Evolutionary conservation across 2,888 invertebrate genomes (phyloP).

Genomic region (Oithona nana): DNA sequence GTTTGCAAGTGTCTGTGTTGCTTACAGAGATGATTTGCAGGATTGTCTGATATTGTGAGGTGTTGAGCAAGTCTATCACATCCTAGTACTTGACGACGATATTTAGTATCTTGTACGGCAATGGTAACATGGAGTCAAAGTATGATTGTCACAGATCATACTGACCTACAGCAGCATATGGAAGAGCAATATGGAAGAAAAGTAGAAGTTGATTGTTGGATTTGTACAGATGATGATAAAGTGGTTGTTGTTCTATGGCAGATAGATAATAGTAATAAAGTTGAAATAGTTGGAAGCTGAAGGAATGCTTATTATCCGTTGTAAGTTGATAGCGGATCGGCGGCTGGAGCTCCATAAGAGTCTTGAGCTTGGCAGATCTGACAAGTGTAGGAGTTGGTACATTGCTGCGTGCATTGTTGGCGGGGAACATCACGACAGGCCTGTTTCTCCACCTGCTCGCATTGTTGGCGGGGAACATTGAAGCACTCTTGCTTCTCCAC

Average conservation of each 20-base stretch:
- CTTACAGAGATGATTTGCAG: too few species aligned
- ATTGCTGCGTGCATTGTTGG: slow-evolving; percentile 12
- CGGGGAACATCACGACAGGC: slow-evolving; percentile 10
- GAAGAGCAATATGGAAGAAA: too few species aligned
- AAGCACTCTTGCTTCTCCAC: slow-evolving; percentile 11
- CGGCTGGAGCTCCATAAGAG: slow-evolving; percentile 9
- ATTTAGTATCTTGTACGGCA: too few species aligned
- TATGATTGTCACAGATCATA: too few species aligned
- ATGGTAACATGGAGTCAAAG: too few species aligned
- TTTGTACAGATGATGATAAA: too few species aligned
- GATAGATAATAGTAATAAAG: background rate
- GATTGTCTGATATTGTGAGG: background rate
- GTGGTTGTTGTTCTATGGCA: too few species aligned
- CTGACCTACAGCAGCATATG: too few species aligned
- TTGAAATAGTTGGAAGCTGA: background rate
- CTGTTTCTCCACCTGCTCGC: slow-evolving; percentile 4
- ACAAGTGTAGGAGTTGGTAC: slow-evolving; percentile 16
- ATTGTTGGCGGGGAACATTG: slow-evolving; percentile 9
- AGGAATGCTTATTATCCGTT: background rate
- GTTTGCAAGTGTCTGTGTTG: too few species aligned
- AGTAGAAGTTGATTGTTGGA: too few species aligned
- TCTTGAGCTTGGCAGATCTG: slow-evolving; percentile 11
- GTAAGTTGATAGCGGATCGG: background rate
- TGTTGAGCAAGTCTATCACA: background rate
- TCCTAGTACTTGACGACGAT: too few species aligned